Conservation (phyloP, 2,797 vertebrate genomes). For the Menidia menidia region DNA sequence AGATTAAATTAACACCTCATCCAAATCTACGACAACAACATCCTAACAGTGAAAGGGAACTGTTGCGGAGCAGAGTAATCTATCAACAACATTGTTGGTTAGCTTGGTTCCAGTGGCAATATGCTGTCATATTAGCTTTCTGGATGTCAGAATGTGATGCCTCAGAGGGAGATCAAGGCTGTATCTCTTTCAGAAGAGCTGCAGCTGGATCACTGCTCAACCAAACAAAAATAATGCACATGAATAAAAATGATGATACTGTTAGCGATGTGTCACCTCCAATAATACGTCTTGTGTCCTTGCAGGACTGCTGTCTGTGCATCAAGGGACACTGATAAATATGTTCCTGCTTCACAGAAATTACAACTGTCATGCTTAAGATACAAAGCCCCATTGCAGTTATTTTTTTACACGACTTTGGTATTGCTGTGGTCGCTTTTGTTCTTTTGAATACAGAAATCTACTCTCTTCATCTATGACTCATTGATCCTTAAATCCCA, state of each 20-base stretch:
- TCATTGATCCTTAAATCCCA: background rate
- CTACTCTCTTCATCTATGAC: background rate
- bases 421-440: background rate
- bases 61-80: constrained; percentile 36
- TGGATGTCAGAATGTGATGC: constrained; percentile 60
- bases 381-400: background rate
- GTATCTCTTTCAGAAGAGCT: constrained; percentile 53
- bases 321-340: background rate
- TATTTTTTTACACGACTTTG: no score
- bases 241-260: constrained; percentile 67
- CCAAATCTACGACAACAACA: constrained; percentile 32
- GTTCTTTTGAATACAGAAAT: background rate
- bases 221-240: constrained; percentile 71
- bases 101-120: constrained; percentile 54
- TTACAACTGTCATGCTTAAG: background rate
- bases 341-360: background rate
- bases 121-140: constrained; percentile 65
- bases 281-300: constrained; percentile 43
- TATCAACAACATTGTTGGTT: constrained; percentile 55
- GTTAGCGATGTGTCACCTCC: constrained; percentile 65
- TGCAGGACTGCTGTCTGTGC: background rate
- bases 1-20: constrained; percentile 56
- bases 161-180: constrained; percentile 57
- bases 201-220: constrained; percentile 59
- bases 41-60: constrained; percentile 17